Evolutionary conservation across 2,797 vertebrate genomes (phyloP).

Genomic region (Menidia menidia): DNA sequence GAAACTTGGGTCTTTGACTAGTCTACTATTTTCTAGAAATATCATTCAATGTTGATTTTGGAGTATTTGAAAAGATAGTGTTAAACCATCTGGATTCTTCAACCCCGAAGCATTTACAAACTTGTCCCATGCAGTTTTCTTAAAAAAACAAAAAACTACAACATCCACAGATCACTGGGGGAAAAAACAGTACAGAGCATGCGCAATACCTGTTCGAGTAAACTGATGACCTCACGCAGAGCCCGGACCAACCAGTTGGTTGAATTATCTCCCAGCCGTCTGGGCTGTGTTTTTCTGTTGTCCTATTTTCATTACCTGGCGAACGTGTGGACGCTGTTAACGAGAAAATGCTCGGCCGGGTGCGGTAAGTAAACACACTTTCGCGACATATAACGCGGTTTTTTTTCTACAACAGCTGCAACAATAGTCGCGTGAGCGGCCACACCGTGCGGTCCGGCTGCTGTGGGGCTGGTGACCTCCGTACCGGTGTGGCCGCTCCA

Average conservation of each 20-base stretch:
- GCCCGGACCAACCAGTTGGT: conserved; percentile 59
- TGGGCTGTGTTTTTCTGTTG: conserved; percentile 1
- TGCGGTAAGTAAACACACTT: conserved; percentile 63
- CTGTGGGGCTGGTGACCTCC: conserved; percentile 47
- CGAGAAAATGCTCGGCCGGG: conserved; percentile 46
- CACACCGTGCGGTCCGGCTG: conserved; percentile 37
- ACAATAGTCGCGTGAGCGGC: not conserved
- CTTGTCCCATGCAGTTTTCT: not conserved
- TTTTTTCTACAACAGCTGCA: not conserved
- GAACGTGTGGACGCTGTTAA: conserved; percentile 27
- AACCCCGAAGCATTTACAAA: not conserved
- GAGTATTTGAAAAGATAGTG: not conserved
- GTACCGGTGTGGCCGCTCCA: conserved; percentile 54
- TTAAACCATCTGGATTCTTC: not conserved
- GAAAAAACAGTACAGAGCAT: conserved; percentile 49
- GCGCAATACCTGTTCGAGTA: conserved; percentile 72
- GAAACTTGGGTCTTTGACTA: too few relatives aligned
- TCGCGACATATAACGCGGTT: not conserved
- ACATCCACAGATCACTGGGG: conserved; percentile 34
- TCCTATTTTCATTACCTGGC: conserved; percentile 22
- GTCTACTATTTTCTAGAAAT: too few relatives aligned
- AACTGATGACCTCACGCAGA: conserved; percentile 85
- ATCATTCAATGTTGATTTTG: too few relatives aligned
- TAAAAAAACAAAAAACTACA: conserved; percentile 30
- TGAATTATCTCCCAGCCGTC: conserved; percentile 41